A percentile compares a stretch with the other conserved stretches of the same genome.
These are phyloP conservation scores for Eriocheir sinensis DNA, from an alignment of 1,140 invertebrate genomes.

Conservation along the genomic window DNA sequence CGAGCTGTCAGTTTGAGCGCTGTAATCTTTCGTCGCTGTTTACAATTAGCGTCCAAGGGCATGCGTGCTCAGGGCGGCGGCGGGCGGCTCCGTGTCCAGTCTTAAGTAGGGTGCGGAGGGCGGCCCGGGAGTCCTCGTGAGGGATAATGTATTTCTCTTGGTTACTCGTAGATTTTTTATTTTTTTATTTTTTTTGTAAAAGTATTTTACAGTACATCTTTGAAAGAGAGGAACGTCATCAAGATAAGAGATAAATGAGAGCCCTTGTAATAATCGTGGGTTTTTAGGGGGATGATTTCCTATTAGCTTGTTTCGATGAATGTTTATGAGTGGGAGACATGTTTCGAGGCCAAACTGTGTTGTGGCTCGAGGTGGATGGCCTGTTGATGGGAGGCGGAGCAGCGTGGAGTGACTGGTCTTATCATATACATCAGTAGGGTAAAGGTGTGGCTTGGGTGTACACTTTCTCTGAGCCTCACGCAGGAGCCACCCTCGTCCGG, in stretches of 20 bases:
- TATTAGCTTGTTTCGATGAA: no score
- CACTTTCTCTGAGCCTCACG: not conserved
- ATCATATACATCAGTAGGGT: not conserved
- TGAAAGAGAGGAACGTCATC: no score
- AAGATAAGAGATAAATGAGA: no score
- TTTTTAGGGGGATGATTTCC: no score
- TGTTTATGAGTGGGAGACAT: not conserved
- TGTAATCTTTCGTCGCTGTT: slow-evolving; percentile 9
- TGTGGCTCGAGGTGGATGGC: not conserved
- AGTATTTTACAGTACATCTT: no score
- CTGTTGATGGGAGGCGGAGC: not conserved
- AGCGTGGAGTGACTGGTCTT: not conserved
- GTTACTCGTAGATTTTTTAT: no score
- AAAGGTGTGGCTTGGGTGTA: not conserved
- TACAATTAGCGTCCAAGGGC: not conserved
- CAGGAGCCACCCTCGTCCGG: not conserved
- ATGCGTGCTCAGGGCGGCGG: not conserved
- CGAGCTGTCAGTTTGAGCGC: not conserved
- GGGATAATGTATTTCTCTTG: not conserved
- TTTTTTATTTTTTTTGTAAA: no score
- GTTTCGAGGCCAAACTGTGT: not conserved
- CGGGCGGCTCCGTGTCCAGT: not conserved
- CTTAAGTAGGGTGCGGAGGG: not conserved
- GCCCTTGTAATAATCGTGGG: no score
- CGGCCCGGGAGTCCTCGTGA: not conserved